Evolutionary conservation across 2,113 vertebrate species (phyloP), one percentile per base, ranked within the genome.

Genomic region (Seriola aureovittata): DNA sequence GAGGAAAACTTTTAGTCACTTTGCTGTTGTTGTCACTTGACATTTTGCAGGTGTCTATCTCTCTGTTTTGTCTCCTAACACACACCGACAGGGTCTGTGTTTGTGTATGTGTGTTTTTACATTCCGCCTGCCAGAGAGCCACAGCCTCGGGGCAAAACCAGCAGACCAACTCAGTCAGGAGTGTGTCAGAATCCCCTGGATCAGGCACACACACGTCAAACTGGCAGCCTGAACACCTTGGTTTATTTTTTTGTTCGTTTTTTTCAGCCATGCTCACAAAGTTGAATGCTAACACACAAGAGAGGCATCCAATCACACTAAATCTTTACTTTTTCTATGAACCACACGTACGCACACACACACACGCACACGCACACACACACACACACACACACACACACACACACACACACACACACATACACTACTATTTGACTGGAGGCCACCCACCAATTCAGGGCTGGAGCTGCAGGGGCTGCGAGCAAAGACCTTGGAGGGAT

Each of bases 81-180:
- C 34, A 82, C 59, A 71, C 64, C 8, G 4, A 58, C 9, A 54
- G 10, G 1, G 48, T 57, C 14, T 62, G 16, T 55, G 17, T 44
- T 14, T 71, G 64, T 57, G 29, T 60, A 54, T 59, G 5, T 44
- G 5, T 19, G 11, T 17, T 65, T 78, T 74, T 40, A 82, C 16
- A 74, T 70, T 78, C 57, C 46, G 66, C 57, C 85, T 78, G 84
- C 32, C 34, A 48, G 55, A 67, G 40, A 80, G 59, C 68, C 17
- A 3, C 75, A 75, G 81, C 86, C 89, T 84, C 64, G 12, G 68
- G 87, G 76, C 73, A 89, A 76, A 78, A 75, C 16, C 76, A 48
- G 65, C 82, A 55, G 57, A 85, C 62, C 58, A 54, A 8, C 73
- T 80, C 59, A 44, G 25, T 55, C 46, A 76, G 57, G 55, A 82